Evolutionary conservation across 2,888 invertebrate species (phyloP).

Genomic region (Microplitis manilae): DNA sequence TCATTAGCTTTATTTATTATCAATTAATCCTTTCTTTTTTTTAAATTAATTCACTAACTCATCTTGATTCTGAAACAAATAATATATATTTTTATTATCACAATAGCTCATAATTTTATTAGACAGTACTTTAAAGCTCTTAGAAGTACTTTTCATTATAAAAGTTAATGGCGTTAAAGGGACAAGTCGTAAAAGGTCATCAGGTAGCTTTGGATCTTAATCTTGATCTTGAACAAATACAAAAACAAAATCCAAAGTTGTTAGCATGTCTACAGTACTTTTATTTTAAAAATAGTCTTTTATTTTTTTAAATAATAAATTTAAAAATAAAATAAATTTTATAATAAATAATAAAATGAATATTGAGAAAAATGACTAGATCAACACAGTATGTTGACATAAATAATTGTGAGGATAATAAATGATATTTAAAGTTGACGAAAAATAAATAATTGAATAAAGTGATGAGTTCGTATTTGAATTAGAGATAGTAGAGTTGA

Average conservation of each 20-base stretch:
- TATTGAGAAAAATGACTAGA: neutral
- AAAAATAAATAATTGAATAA: neutral
- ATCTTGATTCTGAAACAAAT: slow-evolving; percentile 17
- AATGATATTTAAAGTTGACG: neutral
- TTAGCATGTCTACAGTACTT: too few relatives aligned
- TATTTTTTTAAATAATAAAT: too few relatives aligned
- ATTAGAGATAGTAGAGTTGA: neutral
- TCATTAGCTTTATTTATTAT: slow-evolving; percentile 7
- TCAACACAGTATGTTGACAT: neutral
- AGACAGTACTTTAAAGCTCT: too few relatives aligned
- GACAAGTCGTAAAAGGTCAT: too few relatives aligned
- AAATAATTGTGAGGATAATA: neutral
- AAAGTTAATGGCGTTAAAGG: too few relatives aligned
- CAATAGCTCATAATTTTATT: neutral
- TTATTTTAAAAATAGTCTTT: too few relatives aligned
- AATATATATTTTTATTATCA: neutral
- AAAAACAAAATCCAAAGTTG: too few relatives aligned
- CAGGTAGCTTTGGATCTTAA: too few relatives aligned
- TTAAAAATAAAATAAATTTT: too few relatives aligned
- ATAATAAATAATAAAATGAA: neutral
- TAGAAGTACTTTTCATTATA: too few relatives aligned
- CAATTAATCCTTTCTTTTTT: neutral
- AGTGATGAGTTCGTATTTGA: too few relatives aligned
- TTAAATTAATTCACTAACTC: neutral
- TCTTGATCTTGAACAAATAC: too few relatives aligned